phyloP scores from a whole-genome alignment of 2,113 vertebrate genomes.

The Saimiri boliviensis region DNA sequence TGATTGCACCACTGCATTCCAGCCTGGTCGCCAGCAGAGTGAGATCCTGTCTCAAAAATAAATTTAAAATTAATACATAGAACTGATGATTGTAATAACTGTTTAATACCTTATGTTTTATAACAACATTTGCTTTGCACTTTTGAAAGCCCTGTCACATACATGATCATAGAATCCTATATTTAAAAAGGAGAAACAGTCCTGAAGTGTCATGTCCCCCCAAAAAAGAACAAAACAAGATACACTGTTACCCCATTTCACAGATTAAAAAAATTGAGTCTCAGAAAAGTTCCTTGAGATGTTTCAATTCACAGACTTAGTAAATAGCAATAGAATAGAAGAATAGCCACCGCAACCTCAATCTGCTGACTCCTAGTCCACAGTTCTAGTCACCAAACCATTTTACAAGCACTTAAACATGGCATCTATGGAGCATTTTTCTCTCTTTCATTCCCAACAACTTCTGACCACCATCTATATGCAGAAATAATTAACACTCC shows the following conservation, averaged over 20 bases:
- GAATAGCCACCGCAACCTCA: accelerated
- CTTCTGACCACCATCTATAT: neutral
- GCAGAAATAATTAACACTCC: neutral
- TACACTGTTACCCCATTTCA: neutral
- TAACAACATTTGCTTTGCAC: neutral
- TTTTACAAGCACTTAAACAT: neutral
- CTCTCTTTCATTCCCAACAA: neutral
- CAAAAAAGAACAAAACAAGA: neutral
- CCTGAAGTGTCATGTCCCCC: too few relatives aligned
- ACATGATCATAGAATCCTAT: neutral
- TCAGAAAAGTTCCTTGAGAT: neutral
- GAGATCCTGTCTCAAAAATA: too few relatives aligned
- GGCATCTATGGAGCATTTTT: neutral
- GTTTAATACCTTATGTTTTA: neutral
- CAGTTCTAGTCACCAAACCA: neutral
- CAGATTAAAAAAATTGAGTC: neutral
- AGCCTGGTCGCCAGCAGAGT: too few relatives aligned
- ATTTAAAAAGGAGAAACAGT: neutral
- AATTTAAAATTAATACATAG: neutral
- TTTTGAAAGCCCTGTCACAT: neutral
- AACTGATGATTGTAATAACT: neutral
- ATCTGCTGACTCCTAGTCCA: neutral
- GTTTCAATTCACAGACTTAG: neutral
- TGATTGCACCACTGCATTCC: too few relatives aligned
- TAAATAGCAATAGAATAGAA: too few relatives aligned